A percentile compares a stretch with the other conserved stretches of the same genome.
These are phyloP conservation scores for Chrysaora quinquecirrha DNA, from an alignment of 30 jellyfish, hydroid and myxozoan genomes.

Conservation along the genomic window DNA sequence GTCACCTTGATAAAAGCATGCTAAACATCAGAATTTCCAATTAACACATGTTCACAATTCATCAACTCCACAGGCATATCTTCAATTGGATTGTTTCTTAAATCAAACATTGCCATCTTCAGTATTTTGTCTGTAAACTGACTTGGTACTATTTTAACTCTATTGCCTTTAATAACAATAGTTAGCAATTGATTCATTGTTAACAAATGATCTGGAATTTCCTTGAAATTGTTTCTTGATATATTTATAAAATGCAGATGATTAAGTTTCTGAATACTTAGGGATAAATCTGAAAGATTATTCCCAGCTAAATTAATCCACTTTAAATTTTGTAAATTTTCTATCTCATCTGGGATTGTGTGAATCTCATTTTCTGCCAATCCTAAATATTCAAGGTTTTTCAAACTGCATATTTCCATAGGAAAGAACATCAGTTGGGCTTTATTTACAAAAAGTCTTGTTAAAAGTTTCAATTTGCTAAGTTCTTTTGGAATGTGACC, in stretches of 20 bases:
- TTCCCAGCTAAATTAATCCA: conserved; percentile 83
- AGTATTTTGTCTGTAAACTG: conserved; percentile 27
- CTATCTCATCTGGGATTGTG: conserved; percentile 71
- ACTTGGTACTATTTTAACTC: conserved; percentile 21
- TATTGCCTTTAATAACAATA: conserved; percentile 53
- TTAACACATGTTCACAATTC: conserved; percentile 63
- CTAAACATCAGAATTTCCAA: conserved; percentile 3
- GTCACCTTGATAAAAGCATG: not conserved
- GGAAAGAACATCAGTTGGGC: conserved; percentile 80
- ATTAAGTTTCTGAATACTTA: conserved; percentile 20
- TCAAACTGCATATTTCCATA: conserved; percentile 59
- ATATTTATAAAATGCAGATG: conserved; percentile 49
- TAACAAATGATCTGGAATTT: conserved; percentile 38
- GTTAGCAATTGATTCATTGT: conserved; percentile 31
- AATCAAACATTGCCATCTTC: conserved; percentile 72
- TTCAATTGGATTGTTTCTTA: conserved; percentile 74
- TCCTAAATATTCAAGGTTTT: conserved; percentile 74
- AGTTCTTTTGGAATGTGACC: conserved; percentile 66
- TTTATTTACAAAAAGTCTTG: conserved; percentile 67
- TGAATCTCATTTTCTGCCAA: conserved; percentile 64
- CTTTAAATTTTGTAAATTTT: conserved; percentile 40
- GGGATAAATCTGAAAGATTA: conserved; percentile 56
- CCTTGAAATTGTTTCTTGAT: conserved; percentile 46
- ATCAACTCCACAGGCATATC: conserved; percentile 91
- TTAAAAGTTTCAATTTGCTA: conserved; percentile 45